A percentile compares a stretch with the other conserved stretches of the same genome.
Conservation (phyloP, 2,888 invertebrate species). For the Andrena hattorfiana region DNA sequence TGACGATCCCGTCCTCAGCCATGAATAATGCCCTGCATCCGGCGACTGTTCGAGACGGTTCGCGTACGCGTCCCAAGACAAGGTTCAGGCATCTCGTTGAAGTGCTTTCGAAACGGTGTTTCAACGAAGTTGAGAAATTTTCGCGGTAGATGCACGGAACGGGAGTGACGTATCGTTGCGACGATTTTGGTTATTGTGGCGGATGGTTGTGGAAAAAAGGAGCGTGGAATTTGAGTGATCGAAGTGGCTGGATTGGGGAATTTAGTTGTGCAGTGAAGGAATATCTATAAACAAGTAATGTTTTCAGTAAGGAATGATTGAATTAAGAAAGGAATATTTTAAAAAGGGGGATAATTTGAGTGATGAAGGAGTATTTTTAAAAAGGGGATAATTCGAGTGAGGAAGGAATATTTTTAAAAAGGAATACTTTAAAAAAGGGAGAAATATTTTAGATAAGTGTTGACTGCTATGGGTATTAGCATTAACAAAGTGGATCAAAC, state of each 20-base stretch:
- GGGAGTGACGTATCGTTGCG: background rate
- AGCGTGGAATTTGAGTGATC: background rate
- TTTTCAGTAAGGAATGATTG: no score
- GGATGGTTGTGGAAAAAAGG: background rate
- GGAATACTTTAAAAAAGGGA: no score
- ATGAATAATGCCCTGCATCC: slow-evolving; percentile 74
- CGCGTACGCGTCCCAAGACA: slow-evolving; percentile 40
- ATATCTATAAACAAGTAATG: no score
- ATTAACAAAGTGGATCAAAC: background rate
- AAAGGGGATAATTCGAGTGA: no score
- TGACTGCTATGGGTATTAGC: background rate
- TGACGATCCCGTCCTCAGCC: slow-evolving; percentile 76
- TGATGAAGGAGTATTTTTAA: no score
- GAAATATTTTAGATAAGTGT: background rate
- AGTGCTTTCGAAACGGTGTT: slow-evolving; percentile 30
- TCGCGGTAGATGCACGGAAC: background rate
- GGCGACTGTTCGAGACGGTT: slow-evolving; percentile 42
- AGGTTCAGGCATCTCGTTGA: slow-evolving; percentile 10
- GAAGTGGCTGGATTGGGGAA: background rate
- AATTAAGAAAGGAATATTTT: no score
- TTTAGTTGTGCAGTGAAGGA: background rate
- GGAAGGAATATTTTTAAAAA: no score
- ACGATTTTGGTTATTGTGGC: no score
- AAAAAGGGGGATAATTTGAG: no score
- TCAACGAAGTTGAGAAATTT: slow-evolving; percentile 18